phyloP scores from a whole-genome alignment of 2,797 vertebrate genomes.

The Erpetoichthys calabaricus region DNA sequence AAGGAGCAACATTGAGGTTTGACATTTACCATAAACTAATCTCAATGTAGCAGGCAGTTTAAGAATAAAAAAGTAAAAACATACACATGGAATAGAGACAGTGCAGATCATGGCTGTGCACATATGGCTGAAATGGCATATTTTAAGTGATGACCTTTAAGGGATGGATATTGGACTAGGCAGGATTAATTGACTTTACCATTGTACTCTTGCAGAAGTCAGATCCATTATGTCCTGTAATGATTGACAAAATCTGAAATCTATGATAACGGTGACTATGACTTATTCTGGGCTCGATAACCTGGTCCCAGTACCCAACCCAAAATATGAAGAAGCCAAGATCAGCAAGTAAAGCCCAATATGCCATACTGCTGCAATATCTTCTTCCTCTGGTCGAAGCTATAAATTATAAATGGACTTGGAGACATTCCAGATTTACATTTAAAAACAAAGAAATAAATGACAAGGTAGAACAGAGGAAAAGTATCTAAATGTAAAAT shows the following conservation, averaged over 20 bases:
- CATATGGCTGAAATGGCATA: not conserved
- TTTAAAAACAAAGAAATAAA: conserved; percentile 17
- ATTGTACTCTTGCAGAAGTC: no score
- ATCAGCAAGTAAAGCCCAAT: conserved; percentile 28
- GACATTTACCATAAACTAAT: no score
- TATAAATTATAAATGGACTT: conserved; percentile 54
- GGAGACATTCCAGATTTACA: conserved; percentile 30
- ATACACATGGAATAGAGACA: no score
- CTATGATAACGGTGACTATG: conserved; percentile 10
- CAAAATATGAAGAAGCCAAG: conserved; percentile 16
- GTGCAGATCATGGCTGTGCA: no score
- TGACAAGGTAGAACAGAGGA: conserved; percentile 25
- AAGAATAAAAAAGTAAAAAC: no score
- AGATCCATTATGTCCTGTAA: no score
- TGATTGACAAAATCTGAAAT: conserved; percentile 10
- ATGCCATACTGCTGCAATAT: conserved; percentile 24
- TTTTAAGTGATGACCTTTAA: not conserved
- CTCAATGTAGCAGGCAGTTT: no score
- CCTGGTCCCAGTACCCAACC: conserved; percentile 10
- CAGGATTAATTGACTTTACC: no score
- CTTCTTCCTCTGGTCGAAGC: conserved; percentile 21
- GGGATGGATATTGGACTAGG: no score
- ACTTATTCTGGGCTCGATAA: conserved; percentile 18
- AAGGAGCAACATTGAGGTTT: no score
- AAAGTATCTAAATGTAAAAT: not conserved